Evolutionary conservation across 2,113 vertebrate genomes (phyloP).

Genomic region (Neotoma lepida): DNA sequence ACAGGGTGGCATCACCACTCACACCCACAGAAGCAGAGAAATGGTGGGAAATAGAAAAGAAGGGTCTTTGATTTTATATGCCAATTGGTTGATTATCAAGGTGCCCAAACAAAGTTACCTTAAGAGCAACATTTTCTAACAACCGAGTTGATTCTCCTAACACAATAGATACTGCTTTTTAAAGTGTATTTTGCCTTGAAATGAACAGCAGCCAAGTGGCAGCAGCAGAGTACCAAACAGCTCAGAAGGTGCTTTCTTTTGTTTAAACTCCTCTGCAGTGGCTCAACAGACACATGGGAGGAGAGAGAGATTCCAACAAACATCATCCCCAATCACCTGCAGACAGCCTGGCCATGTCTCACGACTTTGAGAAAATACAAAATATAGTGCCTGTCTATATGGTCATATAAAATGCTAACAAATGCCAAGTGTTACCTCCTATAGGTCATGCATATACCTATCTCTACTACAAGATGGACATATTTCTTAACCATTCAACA

Average conservation of each 20-base stretch:
- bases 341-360: conserved; percentile 22
- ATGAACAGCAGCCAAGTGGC: conserved; percentile 37
- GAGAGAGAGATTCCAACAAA: conserved; percentile 18
- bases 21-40: neutral
- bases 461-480: conserved; percentile 29
- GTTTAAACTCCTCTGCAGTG: conserved; percentile 61
- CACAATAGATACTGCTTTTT: conserved; percentile 20
- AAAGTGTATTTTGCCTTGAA: conserved; percentile 60
- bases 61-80: conserved; percentile 49
- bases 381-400: neutral
- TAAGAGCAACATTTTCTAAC: conserved; percentile 38
- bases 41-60: neutral
- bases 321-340: neutral
- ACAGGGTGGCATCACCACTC: conserved; percentile 52
- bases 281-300: neutral
- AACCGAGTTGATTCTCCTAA: conserved; percentile 37
- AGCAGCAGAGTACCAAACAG: conserved; percentile 33
- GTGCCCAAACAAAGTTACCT: conserved; percentile 39
- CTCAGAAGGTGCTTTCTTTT: conserved; percentile 63
- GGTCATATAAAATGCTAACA: conserved; percentile 31
- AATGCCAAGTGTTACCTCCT: conserved; percentile 54
- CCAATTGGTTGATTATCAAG: conserved; percentile 22
- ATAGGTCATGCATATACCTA: neutral
- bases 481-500: conserved; percentile 63
- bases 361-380: neutral